Evolutionary conservation across 2,113 vertebrate species (phyloP).

Genomic region (Sturnira hondurensis): DNA sequence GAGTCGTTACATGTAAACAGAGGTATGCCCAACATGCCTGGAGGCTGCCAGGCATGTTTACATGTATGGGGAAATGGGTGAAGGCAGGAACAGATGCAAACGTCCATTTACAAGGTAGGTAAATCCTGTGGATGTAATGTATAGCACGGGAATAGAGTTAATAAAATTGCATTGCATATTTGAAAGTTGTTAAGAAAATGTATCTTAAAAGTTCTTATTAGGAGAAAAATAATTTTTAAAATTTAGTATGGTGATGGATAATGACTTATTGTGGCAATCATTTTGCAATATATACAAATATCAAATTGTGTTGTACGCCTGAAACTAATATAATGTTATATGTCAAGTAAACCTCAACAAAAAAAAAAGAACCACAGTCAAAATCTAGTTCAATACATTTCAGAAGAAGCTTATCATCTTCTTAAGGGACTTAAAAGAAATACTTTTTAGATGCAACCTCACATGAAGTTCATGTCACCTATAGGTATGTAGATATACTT

Average conservation of each 20-base stretch:
- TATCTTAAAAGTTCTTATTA: neutral
- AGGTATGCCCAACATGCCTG: no score
- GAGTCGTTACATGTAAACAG: neutral
- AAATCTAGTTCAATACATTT: neutral
- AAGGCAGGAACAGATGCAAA: neutral
- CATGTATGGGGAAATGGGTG: neutral
- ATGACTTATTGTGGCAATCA: neutral
- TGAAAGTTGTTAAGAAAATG: neutral
- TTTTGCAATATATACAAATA: neutral
- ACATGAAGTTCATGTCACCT: neutral
- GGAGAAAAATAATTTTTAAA: neutral
- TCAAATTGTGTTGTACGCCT: neutral
- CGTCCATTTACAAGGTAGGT: neutral
- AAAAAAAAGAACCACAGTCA: neutral
- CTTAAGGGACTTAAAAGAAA: neutral
- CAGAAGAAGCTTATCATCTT: neutral
- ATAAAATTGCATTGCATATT: neutral
- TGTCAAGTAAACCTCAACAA: neutral
- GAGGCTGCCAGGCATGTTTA: no score
- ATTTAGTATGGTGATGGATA: neutral
- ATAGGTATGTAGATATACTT: neutral
- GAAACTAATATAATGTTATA: neutral
- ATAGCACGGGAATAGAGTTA: neutral
- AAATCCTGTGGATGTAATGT: neutral
- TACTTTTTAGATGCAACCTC: neutral